phyloP scores from a whole-genome alignment of 2,888 invertebrate genomes.

The Nasonovia ribisnigri region DNA sequence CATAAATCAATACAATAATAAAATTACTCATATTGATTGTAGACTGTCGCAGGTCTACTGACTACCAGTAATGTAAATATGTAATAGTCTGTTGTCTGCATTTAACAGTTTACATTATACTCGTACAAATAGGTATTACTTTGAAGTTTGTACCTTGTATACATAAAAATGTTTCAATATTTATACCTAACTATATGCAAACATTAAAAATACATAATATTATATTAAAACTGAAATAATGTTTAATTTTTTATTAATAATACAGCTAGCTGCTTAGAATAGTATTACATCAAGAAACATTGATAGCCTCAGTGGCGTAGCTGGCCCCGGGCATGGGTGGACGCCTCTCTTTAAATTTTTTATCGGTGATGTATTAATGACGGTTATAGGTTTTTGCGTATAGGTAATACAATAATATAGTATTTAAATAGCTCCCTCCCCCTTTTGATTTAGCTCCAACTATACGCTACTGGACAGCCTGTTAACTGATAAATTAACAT shows the following conservation, averaged over 20 bases:
- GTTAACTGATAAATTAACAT: background rate
- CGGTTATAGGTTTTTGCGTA: too few species aligned
- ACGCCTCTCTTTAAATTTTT: too few species aligned
- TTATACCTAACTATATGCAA: too few species aligned
- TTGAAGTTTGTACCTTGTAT: background rate
- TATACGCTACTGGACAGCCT: too few species aligned
- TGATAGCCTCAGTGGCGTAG: background rate
- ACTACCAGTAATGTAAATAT: background rate
- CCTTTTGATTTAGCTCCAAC: too few species aligned
- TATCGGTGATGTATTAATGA: too few species aligned
- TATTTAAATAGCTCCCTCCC: too few species aligned
- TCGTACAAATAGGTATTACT: background rate
- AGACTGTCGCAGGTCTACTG: too few species aligned
- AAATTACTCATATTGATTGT: background rate
- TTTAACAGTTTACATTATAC: background rate
- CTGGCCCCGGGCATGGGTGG: too few species aligned
- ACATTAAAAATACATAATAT: too few species aligned
- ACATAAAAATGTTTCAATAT: background rate
- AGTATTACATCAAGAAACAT: background rate
- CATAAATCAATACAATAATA: background rate
- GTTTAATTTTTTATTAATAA: background rate
- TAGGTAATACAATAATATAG: too few species aligned
- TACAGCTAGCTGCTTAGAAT: background rate
- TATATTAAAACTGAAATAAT: too few species aligned
- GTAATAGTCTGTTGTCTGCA: background rate